Evolutionary conservation across 2,888 invertebrate genomes (phyloP).

Genomic region (Nemotelus nigrinus): DNA sequence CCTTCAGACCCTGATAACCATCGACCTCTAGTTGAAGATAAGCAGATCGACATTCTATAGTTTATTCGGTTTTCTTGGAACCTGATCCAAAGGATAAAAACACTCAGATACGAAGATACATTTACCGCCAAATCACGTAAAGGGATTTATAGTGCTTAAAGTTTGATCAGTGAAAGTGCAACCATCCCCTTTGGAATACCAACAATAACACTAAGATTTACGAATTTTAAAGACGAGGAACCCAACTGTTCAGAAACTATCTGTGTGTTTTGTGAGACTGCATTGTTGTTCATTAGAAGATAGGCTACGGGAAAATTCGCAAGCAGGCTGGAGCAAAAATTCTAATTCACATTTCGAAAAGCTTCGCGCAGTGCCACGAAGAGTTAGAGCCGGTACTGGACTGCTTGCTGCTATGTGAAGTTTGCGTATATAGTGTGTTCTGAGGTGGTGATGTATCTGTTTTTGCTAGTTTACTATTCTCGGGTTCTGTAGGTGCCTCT

Average conservation of each 20-base stretch:
- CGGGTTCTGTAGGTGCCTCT: neutral
- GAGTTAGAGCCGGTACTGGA: slow-evolving; percentile 34
- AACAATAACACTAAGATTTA: too few relatives aligned
- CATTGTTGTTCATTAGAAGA: too few relatives aligned
- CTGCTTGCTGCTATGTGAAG: neutral
- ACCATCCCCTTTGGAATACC: too few relatives aligned
- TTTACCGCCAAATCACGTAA: neutral
- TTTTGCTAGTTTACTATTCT: slow-evolving; percentile 6
- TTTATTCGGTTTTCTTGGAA: too few relatives aligned
- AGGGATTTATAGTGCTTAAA: neutral
- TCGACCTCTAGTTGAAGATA: too few relatives aligned
- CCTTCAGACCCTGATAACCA: neutral
- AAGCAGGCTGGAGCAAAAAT: slow-evolving; percentile 8
- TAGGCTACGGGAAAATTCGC: too few relatives aligned
- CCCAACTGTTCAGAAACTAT: too few relatives aligned
- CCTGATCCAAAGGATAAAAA: neutral
- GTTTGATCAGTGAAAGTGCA: neutral
- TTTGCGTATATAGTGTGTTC: slow-evolving; percentile 34
- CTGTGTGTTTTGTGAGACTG: too few relatives aligned
- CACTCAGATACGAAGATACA: neutral
- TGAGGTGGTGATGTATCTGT: slow-evolving; percentile 21
- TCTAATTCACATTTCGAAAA: slow-evolving; percentile 30
- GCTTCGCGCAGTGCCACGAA: slow-evolving; percentile 20
- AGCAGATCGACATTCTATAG: too few relatives aligned
- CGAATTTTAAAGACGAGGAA: too few relatives aligned